Base-by-base conservation (phyloP, 2,888 invertebrate genomes). In the Synergus gifuensis region DNA sequence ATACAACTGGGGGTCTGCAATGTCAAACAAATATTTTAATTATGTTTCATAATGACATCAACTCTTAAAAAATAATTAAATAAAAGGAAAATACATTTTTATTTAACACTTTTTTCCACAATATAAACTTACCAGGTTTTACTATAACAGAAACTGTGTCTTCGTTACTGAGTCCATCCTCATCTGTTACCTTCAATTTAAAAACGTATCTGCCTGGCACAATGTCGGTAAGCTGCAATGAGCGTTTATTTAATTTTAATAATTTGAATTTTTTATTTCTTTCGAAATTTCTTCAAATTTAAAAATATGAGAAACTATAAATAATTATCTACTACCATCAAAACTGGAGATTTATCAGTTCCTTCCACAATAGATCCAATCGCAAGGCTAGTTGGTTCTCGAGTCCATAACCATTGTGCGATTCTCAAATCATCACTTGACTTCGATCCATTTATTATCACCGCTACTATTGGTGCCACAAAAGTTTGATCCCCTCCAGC, bases 401-500 rank as follows among this genome's bases (percentile, higher is more conserved):
- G 94, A 0, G 94, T 94, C 98, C 98, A 98, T 79, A 94, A 93
- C 95, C 97, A 98, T 77, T 95, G 94, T 0, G 96, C 96, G 79
- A 98, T 96, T 14, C 95, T 95, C 90, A 98, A 95, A 93, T 98
- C 98, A 91, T 98, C 98, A 22, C 94, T 95, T 0, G 98, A 98
- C 82, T 94, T 94, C 0, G 96, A 95, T 0, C 98, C 98, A 93
- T 98, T 98, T 78, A 98, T 93, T 76, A 95, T 94, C 11, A 98
- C 94, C 22, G 96, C 95, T 60, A 95, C 95, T 4, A 95, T 93
- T 0, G 98, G 98, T 76, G 97, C 93, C 66, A 95, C 94, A 0
- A 98, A 93, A 18, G 95, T 95, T 89, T 96, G 95, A 92, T 98
- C 97, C 0, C 96, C 97, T 8, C 98, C 98, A 1, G 97, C 98